Percentiles rank a stretch among this genome's conserved stretches.
Evolutionary conservation across 2,113 vertebrate genomes (phyloP).

Genomic region (Pteruthius melanotis): DNA sequence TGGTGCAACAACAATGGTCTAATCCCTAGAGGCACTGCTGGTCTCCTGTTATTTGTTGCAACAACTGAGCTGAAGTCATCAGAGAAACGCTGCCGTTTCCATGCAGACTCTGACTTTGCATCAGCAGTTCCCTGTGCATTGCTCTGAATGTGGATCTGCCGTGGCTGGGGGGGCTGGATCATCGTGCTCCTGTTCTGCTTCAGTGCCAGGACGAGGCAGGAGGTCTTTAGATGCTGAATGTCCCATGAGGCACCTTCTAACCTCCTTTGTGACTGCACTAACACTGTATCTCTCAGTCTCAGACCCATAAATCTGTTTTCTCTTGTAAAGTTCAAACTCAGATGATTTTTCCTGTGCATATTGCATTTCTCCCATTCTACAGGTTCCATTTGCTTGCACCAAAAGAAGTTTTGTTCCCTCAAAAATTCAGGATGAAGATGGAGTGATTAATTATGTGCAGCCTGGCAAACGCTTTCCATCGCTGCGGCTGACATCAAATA

Average conservation of each 20-base stretch:
- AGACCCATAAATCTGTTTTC: neutral
- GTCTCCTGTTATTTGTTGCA: neutral
- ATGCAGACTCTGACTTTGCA: neutral
- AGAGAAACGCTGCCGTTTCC: neutral
- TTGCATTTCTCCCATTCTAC: neutral
- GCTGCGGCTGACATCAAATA: neutral
- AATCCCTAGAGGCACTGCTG: neutral
- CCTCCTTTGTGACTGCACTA: neutral
- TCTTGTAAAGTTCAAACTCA: neutral
- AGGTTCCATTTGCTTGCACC: neutral
- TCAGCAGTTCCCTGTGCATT: neutral
- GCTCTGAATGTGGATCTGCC: neutral
- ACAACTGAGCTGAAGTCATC: neutral
- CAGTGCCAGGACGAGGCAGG: neutral
- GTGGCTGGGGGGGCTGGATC: neutral
- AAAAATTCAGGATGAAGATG: neutral
- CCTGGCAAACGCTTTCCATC: neutral
- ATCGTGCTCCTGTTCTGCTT: neutral
- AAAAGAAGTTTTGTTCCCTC: neutral
- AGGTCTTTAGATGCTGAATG: neutral
- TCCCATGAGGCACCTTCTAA: neutral
- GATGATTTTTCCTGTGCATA: neutral
- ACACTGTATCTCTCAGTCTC: neutral
- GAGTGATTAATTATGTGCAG: neutral
- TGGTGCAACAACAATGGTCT: neutral